These are phyloP conservation scores for Orchesella cincta DNA, from an alignment of 1,140 invertebrate genomes.

Conservation along the genomic window DNA sequence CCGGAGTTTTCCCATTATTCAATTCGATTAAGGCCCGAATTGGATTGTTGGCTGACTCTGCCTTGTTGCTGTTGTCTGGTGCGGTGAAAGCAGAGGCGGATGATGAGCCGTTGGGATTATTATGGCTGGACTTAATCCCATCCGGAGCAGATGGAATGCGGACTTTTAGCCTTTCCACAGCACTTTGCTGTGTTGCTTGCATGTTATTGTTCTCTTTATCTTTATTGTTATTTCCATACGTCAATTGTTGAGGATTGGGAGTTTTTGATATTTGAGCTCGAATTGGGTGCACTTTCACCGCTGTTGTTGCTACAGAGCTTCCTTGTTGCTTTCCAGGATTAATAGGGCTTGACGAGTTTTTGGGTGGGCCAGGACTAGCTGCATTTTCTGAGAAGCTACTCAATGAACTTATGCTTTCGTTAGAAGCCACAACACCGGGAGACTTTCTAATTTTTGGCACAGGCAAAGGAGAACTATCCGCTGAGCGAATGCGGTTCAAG, in stretches of 20 bases:
- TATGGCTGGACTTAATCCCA: neutral
- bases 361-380: conserved; percentile 33
- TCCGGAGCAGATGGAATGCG: conserved; percentile 21
- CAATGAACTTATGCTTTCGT: conserved; percentile 53
- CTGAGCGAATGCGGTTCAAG: conserved; percentile 45
- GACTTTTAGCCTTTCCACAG: conserved; percentile 39
- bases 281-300: neutral
- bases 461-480: conserved; percentile 48
- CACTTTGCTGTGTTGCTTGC: conserved; percentile 26
- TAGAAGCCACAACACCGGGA: conserved; percentile 46
- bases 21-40: conserved; percentile 25
- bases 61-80: neutral
- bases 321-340: neutral
- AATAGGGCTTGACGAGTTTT: neutral
- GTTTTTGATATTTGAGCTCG: neutral
- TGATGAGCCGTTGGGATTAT: neutral
- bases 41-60: neutral
- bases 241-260: conserved; percentile 11
- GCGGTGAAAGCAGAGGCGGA: neutral
- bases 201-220: conserved; percentile 27
- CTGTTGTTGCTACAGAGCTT: neutral
- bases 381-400: conserved; percentile 51
- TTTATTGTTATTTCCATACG: conserved; percentile 20
- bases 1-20: conserved; percentile 40
- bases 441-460: conserved; percentile 41